A percentile compares a stretch with the other conserved stretches of the same genome.
phyloP scores from a whole-genome alignment of 2,888 invertebrate species.

The Luffia ferchaultella region DNA sequence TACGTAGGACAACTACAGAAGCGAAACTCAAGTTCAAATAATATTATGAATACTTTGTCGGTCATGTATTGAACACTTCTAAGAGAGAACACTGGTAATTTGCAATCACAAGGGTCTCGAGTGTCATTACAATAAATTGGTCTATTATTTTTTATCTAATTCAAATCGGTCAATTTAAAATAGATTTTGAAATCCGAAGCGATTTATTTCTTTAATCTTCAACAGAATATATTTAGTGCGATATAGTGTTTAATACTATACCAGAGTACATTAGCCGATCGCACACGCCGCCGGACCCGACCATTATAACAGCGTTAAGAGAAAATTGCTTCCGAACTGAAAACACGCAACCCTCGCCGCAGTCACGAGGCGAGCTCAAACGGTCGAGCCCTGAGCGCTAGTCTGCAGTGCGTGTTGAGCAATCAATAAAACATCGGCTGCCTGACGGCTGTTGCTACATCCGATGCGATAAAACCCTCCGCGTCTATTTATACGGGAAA shows the following conservation, averaged over 20 bases:
- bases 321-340: slow-evolving; percentile 39
- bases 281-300: slow-evolving; percentile 19
- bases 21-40: slow-evolving; percentile 10
- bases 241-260: slow-evolving; percentile 28
- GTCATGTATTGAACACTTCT: slow-evolving; percentile 10
- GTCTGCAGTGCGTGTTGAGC: neutral
- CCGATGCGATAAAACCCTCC: neutral
- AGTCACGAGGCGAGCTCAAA: neutral
- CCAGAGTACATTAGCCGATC: slow-evolving; percentile 25
- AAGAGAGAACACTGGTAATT: too few species aligned
- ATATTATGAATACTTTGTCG: slow-evolving; percentile 10
- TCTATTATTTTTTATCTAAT: neutral
- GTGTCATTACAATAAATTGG: too few species aligned
- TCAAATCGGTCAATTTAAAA: neutral
- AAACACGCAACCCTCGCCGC: slow-evolving; percentile 24
- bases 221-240: slow-evolving; percentile 2
- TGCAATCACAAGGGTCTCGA: too few species aligned
- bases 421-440: neutral
- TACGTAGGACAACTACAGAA: slow-evolving; percentile 8
- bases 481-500: neutral
- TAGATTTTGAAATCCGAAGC: neutral
- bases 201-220: slow-evolving; percentile 2
- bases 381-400: neutral
- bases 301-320: slow-evolving; percentile 28
- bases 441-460: neutral